Evolutionary conservation across 1,140 invertebrate genomes (phyloP).

Genomic region (Procambarus clarkii): DNA sequence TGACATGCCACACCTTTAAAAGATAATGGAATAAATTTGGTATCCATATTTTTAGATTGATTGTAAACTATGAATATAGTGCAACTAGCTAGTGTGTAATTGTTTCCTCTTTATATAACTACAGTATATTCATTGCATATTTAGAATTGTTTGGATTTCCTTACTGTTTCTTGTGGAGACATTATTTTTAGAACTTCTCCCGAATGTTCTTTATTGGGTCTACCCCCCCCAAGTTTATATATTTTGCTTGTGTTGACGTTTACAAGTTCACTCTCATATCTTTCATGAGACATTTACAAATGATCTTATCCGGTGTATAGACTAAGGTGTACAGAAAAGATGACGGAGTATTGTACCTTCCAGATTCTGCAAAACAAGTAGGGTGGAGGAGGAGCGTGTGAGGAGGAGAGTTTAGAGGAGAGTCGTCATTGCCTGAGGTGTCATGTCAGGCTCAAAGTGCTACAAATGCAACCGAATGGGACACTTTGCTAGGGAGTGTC

Average conservation of each 20-base stretch:
- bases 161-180: too few species aligned
- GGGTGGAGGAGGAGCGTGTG: conserved; percentile 66
- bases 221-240: background rate
- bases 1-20: too few species aligned
- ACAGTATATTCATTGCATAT: too few species aligned
- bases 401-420: conserved; percentile 64
- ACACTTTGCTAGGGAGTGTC: conserved; percentile 79
- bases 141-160: too few species aligned
- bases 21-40: too few species aligned
- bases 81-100: too few species aligned
- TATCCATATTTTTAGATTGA: too few species aligned
- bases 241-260: background rate
- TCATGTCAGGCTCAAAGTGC: conserved; percentile 78
- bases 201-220: background rate
- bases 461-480: conserved; percentile 88
- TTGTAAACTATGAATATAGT: too few species aligned
- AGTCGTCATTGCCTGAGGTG: conserved; percentile 49
- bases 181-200: background rate
- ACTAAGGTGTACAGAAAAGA: background rate
- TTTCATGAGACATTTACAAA: too few species aligned
- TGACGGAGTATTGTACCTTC: conserved; percentile 32
- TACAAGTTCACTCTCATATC: background rate
- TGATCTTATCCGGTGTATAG: background rate
- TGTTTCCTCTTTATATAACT: too few species aligned
- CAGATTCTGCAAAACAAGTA: conserved; percentile 36